Percentiles rank a stretch among this genome's conserved stretches.
Conservation (phyloP, 1,140 invertebrate genomes). For the Sesamia nonagrioides region DNA sequence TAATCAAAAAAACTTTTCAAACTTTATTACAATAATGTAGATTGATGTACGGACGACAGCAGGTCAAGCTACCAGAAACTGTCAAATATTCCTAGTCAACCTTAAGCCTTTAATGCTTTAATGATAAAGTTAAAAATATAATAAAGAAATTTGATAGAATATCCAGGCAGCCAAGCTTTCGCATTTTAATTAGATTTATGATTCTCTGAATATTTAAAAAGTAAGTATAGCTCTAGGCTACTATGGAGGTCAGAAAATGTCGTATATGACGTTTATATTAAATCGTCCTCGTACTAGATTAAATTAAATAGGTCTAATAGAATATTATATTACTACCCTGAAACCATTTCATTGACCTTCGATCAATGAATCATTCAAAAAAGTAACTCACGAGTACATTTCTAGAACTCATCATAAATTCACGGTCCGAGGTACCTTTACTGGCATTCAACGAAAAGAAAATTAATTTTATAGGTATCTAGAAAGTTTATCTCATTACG, state of each 20-base stretch:
- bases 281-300: background rate
- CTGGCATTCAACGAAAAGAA: background rate
- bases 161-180: too few relatives aligned
- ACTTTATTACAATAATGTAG: too few relatives aligned
- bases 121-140: too few relatives aligned
- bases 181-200: background rate
- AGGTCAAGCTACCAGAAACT: too few relatives aligned
- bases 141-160: too few relatives aligned
- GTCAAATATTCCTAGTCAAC: too few relatives aligned
- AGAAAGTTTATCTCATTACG: background rate
- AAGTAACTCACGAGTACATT: background rate
- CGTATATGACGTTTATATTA: background rate
- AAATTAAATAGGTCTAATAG: constrained; percentile 1
- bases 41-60: too few relatives aligned
- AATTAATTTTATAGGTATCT: background rate
- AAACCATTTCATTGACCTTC: constrained; percentile 8
- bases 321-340: constrained; percentile 1
- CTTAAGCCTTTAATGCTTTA: too few relatives aligned
- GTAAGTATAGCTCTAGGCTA: background rate
- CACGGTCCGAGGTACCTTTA: background rate
- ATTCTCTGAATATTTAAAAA: background rate
- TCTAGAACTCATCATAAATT: background rate
- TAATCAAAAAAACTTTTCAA: too few relatives aligned
- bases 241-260: background rate
- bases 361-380: background rate